Percentiles rank a stretch among this genome's conserved stretches.
Evolutionary conservation across 2,797 vertebrate species (phyloP).

Genomic region (Pangasius larnaudii): DNA sequence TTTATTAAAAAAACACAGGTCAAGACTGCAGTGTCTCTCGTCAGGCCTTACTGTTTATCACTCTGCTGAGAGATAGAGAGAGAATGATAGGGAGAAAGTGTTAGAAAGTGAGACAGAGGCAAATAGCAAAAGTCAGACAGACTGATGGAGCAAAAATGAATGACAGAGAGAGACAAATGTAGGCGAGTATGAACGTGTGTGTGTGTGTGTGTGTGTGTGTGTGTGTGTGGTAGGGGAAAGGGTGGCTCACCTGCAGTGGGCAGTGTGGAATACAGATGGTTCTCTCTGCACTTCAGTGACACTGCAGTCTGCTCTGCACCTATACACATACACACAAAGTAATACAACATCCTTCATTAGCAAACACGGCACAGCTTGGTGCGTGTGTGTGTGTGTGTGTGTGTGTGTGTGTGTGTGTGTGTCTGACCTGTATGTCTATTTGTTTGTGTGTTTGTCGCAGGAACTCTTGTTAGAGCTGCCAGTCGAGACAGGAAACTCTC

Average conservation of each 20-base stretch:
- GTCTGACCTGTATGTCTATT: conserved; percentile 23
- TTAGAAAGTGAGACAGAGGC: not conserved
- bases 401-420: not conserved
- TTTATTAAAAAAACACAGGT: not conserved
- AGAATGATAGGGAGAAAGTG: not conserved
- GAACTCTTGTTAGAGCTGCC: conserved; percentile 30
- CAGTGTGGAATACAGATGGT: not conserved
- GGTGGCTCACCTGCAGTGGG: not conserved
- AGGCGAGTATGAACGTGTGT: not conserved
- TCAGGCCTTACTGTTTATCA: not conserved
- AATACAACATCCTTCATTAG: not conserved
- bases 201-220: not conserved
- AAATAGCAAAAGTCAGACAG: not conserved
- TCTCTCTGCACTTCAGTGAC: not conserved
- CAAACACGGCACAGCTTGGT: not conserved
- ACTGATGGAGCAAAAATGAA: not conserved
- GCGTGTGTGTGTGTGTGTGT: not conserved
- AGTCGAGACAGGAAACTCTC: conserved; percentile 40
- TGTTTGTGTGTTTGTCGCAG: conserved; percentile 5
- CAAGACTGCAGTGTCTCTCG: not conserved
- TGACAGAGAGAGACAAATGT: not conserved
- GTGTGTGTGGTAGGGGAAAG: not conserved
- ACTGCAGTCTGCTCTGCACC: not conserved
- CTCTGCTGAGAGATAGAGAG: conserved; percentile 2
- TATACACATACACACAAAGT: not conserved